A percentile compares a stretch with the other conserved stretches of the same genome.
Evolutionary conservation across 1,140 invertebrate species (phyloP).

Genomic region (Octopus sinensis): DNA sequence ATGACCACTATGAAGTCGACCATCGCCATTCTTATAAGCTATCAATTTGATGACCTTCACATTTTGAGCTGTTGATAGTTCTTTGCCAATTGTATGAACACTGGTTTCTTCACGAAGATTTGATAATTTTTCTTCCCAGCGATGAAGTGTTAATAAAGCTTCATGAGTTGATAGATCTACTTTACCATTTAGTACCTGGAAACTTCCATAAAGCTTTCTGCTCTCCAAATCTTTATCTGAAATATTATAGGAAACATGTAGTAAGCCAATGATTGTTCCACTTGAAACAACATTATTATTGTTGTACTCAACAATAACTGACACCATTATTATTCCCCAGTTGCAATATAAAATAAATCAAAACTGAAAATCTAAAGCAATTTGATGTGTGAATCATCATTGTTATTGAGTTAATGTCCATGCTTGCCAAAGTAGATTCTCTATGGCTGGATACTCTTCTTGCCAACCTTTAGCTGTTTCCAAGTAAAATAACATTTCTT

Average conservation of each 20-base stretch:
- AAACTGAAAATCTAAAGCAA: too few relatives aligned
- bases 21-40: conserved; percentile 57
- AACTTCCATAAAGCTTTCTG: conserved; percentile 30
- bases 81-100: conserved; percentile 47
- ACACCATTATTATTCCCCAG: not conserved
- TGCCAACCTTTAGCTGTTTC: too few relatives aligned
- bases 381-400: too few relatives aligned
- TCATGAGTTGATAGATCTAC: conserved; percentile 55
- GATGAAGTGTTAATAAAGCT: conserved; percentile 47
- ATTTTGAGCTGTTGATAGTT: conserved; percentile 48
- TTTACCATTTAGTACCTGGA: conserved; percentile 54
- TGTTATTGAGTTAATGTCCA: too few relatives aligned
- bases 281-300: not conserved
- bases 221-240: too few relatives aligned
- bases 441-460: too few relatives aligned
- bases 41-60: conserved; percentile 52
- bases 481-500: too few relatives aligned
- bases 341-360: too few relatives aligned
- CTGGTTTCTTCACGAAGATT: conserved; percentile 48
- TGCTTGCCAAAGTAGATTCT: too few relatives aligned
- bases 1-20: conserved; percentile 46
- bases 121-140: conserved; percentile 46
- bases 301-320: not conserved
- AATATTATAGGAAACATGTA: too few relatives aligned
- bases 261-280: too few relatives aligned